These are phyloP conservation scores for Myotis lucifugus DNA, from an alignment of 2,113 vertebrate genomes.

Conservation along the genomic window DNA sequence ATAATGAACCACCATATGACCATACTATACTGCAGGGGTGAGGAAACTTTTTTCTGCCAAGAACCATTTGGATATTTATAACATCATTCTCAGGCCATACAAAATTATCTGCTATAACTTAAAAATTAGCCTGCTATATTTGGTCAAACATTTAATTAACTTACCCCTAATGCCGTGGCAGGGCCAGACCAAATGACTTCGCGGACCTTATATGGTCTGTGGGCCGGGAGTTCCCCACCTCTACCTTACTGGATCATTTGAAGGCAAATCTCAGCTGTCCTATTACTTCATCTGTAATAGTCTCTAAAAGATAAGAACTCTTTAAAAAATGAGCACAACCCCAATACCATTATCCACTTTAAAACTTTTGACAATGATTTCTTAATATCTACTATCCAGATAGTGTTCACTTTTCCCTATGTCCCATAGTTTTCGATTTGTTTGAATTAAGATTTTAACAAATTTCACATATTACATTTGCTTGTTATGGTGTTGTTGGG, in stretches of 20 bases:
- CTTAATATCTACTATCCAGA: constrained; percentile 5
- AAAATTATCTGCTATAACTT: no score
- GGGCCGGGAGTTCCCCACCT: no score
- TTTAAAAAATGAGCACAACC: not conserved
- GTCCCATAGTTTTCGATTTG: not conserved
- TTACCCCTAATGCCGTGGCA: no score
- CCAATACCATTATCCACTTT: constrained; percentile 21
- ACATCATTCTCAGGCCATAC: no score
- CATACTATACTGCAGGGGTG: no score
- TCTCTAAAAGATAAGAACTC: constrained; percentile 25
- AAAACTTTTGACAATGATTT: not conserved
- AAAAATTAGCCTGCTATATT: no score
- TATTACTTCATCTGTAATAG: not conserved
- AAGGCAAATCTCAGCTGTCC: not conserved
- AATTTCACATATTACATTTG: not conserved
- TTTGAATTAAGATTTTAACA: not conserved
- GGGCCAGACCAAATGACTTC: no score
- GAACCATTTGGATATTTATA: no score
- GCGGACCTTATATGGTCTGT: no score
- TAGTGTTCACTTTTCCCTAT: not conserved
- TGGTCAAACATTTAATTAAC: no score
- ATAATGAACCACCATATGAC: not conserved
- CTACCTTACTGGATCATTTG: not conserved
- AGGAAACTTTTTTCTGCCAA: no score
- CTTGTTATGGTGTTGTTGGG: not conserved